These are phyloP conservation scores for Lytechinus pictus DNA, from an alignment of 35 echinoderm and acorn worm genomes.

Conservation along the genomic window DNA sequence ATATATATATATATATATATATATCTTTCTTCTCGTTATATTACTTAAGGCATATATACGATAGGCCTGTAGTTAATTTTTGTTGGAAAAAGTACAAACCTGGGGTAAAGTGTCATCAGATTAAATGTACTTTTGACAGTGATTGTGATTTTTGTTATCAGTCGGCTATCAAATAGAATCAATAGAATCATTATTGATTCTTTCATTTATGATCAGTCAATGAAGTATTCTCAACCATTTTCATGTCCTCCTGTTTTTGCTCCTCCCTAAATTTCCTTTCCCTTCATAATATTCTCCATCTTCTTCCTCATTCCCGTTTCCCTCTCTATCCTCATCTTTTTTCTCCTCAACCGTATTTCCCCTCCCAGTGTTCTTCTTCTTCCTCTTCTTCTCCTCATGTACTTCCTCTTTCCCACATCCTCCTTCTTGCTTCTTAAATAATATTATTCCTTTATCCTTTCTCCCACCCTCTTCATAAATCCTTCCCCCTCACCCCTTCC, in stretches of 20 bases:
- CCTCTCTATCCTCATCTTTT: not conserved
- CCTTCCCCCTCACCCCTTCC: not conserved
- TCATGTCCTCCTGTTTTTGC: too few species aligned
- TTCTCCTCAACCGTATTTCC: not conserved
- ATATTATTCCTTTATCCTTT: not conserved
- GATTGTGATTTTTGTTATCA: not conserved
- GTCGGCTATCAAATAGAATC: not conserved
- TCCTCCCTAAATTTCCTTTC: too few species aligned
- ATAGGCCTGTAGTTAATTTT: too few species aligned
- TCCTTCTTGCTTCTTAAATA: not conserved
- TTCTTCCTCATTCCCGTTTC: not conserved
- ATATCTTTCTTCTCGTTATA: too few species aligned
- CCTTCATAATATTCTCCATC: too few species aligned
- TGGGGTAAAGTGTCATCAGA: not conserved
- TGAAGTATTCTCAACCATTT: too few species aligned
- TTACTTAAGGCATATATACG: not conserved
- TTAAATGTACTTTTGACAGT: not conserved
- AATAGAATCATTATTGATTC: too few species aligned
- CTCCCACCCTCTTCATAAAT: not conserved
- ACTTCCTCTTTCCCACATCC: not conserved
- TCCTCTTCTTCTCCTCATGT: too few species aligned
- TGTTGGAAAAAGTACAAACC: not conserved
- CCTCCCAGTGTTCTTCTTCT: not conserved
- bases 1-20: too few species aligned
- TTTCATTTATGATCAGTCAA: too few species aligned